phyloP scores from a whole-genome alignment of 2,888 invertebrate genomes.

The Glaucopsyche alexis region DNA sequence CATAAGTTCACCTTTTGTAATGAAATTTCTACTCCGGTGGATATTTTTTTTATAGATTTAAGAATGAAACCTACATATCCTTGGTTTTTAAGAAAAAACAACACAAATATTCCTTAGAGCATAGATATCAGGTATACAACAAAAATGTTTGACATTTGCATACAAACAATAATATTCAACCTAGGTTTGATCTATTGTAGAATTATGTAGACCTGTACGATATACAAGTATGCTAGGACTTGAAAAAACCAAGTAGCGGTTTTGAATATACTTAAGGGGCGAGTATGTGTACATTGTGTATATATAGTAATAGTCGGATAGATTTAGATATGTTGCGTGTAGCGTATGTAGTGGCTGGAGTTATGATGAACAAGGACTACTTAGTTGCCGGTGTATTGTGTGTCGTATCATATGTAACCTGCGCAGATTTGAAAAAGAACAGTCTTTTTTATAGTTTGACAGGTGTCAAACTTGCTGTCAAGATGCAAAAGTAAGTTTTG shows the following conservation, averaged over 20 bases:
- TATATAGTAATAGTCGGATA: constrained; percentile 67
- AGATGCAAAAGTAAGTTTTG: not conserved
- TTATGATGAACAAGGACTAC: constrained; percentile 26
- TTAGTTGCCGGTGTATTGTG: constrained; percentile 44
- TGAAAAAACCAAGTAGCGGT: not conserved
- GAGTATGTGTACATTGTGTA: constrained; percentile 69
- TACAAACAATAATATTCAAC: not conserved
- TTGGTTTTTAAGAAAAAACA: not conserved
- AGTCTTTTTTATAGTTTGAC: not conserved
- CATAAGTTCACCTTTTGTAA: not conserved
- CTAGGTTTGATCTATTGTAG: not conserved
- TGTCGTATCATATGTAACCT: constrained; percentile 49
- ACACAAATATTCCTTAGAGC: not conserved
- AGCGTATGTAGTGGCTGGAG: constrained; percentile 54
- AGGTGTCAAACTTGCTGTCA: too few relatives aligned
- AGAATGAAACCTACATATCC: constrained; percentile 11
- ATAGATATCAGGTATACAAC: not conserved
- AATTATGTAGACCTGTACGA: not conserved
- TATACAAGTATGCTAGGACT: constrained; percentile 1
- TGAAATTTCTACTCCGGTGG: not conserved
- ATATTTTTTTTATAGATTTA: not conserved
- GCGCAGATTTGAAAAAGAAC: not conserved
- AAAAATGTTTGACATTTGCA: not conserved
- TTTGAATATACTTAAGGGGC: constrained; percentile 19
- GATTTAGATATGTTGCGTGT: constrained; percentile 59